Evolutionary conservation across 2,888 invertebrate genomes (phyloP).

Genomic region (Griposia aprilina): DNA sequence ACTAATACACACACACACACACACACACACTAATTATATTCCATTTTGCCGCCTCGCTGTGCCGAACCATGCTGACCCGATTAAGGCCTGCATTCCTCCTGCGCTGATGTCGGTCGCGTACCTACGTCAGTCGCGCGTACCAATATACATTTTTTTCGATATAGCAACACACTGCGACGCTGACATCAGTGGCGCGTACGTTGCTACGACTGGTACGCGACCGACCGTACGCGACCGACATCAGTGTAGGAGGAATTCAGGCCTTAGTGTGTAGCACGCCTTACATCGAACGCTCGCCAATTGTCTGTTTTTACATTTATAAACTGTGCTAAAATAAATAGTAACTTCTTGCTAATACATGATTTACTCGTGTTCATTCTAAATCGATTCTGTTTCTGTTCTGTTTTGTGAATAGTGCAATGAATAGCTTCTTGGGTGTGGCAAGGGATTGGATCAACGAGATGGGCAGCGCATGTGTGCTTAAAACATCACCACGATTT

Average conservation of each 20-base stretch:
- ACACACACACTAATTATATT: neutral
- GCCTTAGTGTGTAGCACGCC: neutral
- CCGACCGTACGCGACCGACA: too few species aligned
- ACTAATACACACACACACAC: too few species aligned
- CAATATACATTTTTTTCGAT: too few species aligned
- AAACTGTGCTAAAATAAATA: conserved; percentile 42
- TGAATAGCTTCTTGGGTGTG: conserved; percentile 45
- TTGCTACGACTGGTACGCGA: too few species aligned
- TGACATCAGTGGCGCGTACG: too few species aligned
- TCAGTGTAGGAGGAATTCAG: too few species aligned
- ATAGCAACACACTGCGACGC: too few species aligned
- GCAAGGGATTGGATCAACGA: conserved; percentile 38
- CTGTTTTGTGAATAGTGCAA: conserved; percentile 8
- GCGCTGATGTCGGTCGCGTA: too few species aligned
- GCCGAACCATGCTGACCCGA: too few species aligned
- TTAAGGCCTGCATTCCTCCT: too few species aligned
- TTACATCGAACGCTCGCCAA: conserved; percentile 29
- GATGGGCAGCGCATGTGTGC: conserved; percentile 34
- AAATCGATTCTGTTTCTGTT: conserved; percentile 40
- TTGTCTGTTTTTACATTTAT: conserved; percentile 42
- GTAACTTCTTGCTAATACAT: conserved; percentile 38
- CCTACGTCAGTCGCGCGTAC: too few species aligned
- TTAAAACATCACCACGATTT: conserved; percentile 12
- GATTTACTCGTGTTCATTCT: conserved; percentile 49
- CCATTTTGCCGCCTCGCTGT: too few species aligned